Conservation (phyloP, 2,888 invertebrate genomes). For the Cryptophagus acutangulus region DNA sequence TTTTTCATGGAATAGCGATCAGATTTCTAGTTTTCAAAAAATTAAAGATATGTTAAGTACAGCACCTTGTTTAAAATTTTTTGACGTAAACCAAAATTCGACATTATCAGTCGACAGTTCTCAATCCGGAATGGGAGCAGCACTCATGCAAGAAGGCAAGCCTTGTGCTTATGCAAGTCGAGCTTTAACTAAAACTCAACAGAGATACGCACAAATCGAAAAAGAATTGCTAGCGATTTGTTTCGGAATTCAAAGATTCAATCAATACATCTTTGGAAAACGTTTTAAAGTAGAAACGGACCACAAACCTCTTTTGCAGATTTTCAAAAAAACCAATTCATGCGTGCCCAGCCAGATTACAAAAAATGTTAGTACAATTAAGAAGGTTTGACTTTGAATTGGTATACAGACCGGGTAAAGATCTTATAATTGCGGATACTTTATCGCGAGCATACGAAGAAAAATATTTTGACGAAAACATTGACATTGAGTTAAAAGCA, state of each 20-base stretch:
- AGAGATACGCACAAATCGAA: slow-evolving; percentile 12
- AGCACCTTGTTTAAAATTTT: slow-evolving; percentile 12
- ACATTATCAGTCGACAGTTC: slow-evolving; percentile 13
- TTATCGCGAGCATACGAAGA: slow-evolving; percentile 16
- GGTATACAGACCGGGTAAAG: slow-evolving; percentile 18
- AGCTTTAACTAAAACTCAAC: slow-evolving; percentile 13
- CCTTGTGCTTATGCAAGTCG: slow-evolving; percentile 7
- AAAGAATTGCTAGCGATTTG: slow-evolving; percentile 7
- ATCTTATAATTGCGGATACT: slow-evolving; percentile 19
- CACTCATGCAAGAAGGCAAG: slow-evolving; percentile 11
- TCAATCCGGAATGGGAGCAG: slow-evolving; percentile 14
- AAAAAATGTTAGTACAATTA: slow-evolving; percentile 14
- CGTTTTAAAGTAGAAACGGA: slow-evolving; percentile 23
- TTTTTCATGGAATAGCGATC: slow-evolving; percentile 6
- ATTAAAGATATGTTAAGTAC: slow-evolving; percentile 11
- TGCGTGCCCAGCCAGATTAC: slow-evolving; percentile 14
- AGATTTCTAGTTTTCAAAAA: slow-evolving; percentile 9
- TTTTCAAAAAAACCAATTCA: slow-evolving; percentile 17
- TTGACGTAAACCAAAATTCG: slow-evolving; percentile 8
- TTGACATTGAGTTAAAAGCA: slow-evolving; percentile 14
- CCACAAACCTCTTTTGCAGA: slow-evolving; percentile 15
- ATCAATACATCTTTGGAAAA: slow-evolving; percentile 10
- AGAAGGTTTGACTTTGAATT: slow-evolving; percentile 16
- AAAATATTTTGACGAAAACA: slow-evolving; percentile 13
- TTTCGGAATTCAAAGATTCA: slow-evolving; percentile 7